Percentiles rank a stretch among this genome's conserved stretches.
Evolutionary conservation across 2,113 vertebrate species (phyloP).

Genomic region (Dermatemys mawii): DNA sequence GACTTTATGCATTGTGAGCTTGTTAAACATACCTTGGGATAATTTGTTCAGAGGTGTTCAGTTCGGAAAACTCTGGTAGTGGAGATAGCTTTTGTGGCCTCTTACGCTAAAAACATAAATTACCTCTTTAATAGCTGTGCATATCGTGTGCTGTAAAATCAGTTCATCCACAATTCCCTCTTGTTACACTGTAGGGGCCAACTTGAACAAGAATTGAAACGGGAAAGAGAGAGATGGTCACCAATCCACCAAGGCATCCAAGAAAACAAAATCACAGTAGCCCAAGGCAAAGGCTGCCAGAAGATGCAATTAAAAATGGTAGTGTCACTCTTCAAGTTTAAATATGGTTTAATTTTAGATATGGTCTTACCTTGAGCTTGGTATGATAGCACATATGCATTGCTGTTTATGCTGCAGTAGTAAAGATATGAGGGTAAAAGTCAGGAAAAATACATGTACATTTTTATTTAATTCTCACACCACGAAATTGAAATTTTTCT

Average conservation of each 20-base stretch:
- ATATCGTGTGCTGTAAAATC: rapidly evolving
- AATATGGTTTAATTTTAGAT: rapidly evolving
- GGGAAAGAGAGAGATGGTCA: conserved; percentile 79
- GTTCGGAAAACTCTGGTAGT: background rate
- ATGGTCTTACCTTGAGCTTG: background rate
- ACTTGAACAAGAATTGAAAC: conserved; percentile 86
- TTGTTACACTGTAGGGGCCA: conserved; percentile 73
- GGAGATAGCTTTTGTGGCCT: background rate
- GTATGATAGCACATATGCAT: rapidly evolving
- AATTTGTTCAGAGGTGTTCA: background rate
- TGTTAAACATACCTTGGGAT: rapidly evolving
- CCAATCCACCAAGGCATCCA: conserved; percentile 47
- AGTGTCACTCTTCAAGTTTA: background rate
- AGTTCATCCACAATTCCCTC: background rate
- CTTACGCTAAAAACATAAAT: background rate
- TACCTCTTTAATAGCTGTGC: background rate
- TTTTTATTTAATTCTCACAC: rapidly evolving
- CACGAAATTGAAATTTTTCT: background rate
- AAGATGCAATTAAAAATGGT: conserved; percentile 77
- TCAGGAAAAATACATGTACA: rapidly evolving
- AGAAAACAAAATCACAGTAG: conserved; percentile 56
- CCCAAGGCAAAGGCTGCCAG: conserved; percentile 47
- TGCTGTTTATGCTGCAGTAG: background rate
- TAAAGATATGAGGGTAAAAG: background rate
- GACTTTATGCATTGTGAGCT: background rate